A percentile compares a stretch with the other conserved stretches of the same genome.
Evolutionary conservation across 2,797 vertebrate genomes (phyloP).

Genomic region (Myotis pilosus): DNA sequence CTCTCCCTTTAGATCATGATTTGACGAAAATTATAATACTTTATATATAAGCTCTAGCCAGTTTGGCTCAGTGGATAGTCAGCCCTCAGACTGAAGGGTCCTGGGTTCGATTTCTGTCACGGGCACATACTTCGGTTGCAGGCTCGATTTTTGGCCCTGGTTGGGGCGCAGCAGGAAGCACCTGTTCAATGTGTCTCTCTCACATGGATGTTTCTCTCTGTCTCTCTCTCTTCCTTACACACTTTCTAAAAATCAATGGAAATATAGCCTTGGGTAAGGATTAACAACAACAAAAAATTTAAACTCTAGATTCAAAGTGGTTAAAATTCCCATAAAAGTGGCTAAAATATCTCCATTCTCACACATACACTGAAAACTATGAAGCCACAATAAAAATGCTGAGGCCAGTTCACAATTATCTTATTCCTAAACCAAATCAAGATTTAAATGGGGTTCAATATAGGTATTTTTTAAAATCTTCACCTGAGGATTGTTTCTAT

Average conservation of each 20-base stretch:
- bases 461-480: neutral
- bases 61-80: too few relatives aligned
- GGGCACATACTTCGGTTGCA: too few relatives aligned
- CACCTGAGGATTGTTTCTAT: neutral
- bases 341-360: neutral
- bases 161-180: too few relatives aligned
- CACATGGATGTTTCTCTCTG: neutral
- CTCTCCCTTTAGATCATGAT: too few relatives aligned
- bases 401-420: neutral
- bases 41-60: too few relatives aligned
- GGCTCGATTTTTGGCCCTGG: too few relatives aligned
- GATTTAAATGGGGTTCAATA: neutral
- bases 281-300: neutral
- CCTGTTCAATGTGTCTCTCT: neutral
- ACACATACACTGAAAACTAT: neutral
- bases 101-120: too few relatives aligned
- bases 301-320: conserved; percentile 1
- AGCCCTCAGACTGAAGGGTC: too few relatives aligned
- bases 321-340: neutral
- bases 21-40: too few relatives aligned
- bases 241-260: neutral
- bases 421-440: neutral
- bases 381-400: neutral
- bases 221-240: neutral
- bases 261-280: neutral